phyloP scores from a whole-genome alignment of 92 coral and sea anemone genomes.

The Bergia sp. region DNA sequence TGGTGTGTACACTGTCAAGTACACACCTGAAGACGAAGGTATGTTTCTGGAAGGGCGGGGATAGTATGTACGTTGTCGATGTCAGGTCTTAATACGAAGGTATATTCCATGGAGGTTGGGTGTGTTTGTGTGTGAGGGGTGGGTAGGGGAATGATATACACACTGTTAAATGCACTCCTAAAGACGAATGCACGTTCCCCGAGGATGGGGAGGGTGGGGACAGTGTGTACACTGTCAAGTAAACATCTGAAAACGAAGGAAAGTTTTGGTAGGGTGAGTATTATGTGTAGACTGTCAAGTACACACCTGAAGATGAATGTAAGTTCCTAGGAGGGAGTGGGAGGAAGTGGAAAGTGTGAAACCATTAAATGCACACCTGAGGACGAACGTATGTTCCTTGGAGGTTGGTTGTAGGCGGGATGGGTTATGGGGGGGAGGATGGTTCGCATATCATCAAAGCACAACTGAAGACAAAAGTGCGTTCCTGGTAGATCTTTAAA shows the following conservation, averaged over 20 bases:
- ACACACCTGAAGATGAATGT: slow-evolving; percentile 72
- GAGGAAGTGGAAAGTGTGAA: background rate
- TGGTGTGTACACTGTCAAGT: slow-evolving; percentile 84
- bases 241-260: slow-evolving; percentile 93
- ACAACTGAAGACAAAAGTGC: background rate
- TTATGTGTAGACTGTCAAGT: background rate
- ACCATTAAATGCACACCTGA: slow-evolving; percentile 62
- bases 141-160: background rate
- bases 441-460: background rate
- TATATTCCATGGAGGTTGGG: slow-evolving; percentile 4
- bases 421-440: background rate
- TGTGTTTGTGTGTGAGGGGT: background rate
- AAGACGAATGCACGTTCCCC: background rate
- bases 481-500: background rate
- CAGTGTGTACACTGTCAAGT: slow-evolving; percentile 83
- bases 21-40: slow-evolving; percentile 94
- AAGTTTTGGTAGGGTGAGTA: background rate
- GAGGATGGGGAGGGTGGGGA: slow-evolving; percentile 80
- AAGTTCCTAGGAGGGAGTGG: too few relatives aligned
- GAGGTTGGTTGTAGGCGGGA: background rate
- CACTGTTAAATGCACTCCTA: background rate
- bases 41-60: background rate
- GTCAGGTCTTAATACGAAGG: slow-evolving; percentile 71
- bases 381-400: slow-evolving; percentile 70
- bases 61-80: too few relatives aligned